Evolutionary conservation across 2,888 invertebrate genomes (phyloP).

Genomic region (Rutpela maculata): DNA sequence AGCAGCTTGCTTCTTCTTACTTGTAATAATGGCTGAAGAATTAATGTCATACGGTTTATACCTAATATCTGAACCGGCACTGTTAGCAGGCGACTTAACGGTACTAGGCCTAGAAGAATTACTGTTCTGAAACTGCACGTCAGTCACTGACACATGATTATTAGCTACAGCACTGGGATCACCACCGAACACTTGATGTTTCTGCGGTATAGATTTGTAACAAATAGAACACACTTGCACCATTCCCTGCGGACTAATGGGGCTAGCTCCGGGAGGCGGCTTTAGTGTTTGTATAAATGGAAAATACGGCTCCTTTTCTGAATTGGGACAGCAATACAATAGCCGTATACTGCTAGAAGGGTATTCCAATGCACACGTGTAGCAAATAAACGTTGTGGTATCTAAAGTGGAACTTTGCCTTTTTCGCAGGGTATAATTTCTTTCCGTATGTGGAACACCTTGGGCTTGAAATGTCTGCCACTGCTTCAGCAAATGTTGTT

Average conservation of each 20-base stretch:
- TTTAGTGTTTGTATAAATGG: slow-evolving; percentile 90
- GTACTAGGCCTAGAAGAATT: slow-evolving; percentile 74
- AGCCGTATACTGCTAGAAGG: slow-evolving; percentile 87
- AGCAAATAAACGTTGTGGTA: slow-evolving; percentile 88
- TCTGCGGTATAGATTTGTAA: slow-evolving; percentile 87
- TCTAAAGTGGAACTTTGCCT: slow-evolving; percentile 81
- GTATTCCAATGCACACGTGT: slow-evolving; percentile 90
- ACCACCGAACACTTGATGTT: slow-evolving; percentile 80
- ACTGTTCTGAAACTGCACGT: slow-evolving; percentile 69
- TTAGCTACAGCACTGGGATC: slow-evolving; percentile 63
- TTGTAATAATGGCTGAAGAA: slow-evolving; percentile 72
- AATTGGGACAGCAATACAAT: slow-evolving; percentile 89
- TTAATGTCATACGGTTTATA: slow-evolving; percentile 79
- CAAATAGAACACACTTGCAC: slow-evolving; percentile 92
- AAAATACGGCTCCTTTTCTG: slow-evolving; percentile 92
- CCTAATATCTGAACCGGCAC: slow-evolving; percentile 76
- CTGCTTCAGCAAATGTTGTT: slow-evolving; percentile 89
- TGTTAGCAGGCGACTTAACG: slow-evolving; percentile 77
- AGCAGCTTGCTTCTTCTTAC: slow-evolving; percentile 75
- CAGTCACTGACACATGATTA: slow-evolving; percentile 71
- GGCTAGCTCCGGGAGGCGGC: slow-evolving; percentile 89
- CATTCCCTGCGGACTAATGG: slow-evolving; percentile 93
- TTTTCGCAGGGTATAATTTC: slow-evolving; percentile 88
- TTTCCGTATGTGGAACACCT: slow-evolving; percentile 85
- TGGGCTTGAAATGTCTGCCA: slow-evolving; percentile 84